Percentiles rank a stretch among this genome's conserved stretches.
phyloP scores from a whole-genome alignment of 1,140 invertebrate species.

The Lordiphosa mommai region DNA sequence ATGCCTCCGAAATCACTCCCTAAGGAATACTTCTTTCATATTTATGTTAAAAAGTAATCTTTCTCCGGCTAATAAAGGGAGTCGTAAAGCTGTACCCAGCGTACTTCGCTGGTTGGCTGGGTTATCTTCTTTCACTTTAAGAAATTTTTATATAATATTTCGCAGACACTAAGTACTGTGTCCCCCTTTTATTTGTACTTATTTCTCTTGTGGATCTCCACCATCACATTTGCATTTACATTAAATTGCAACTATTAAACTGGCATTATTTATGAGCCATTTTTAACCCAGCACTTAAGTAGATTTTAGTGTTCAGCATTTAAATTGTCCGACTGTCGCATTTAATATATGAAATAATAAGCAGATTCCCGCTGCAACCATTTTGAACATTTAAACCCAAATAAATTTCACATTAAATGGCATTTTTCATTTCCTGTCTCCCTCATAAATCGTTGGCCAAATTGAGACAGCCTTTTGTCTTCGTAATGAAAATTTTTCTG shows the following conservation, averaged over 20 bases:
- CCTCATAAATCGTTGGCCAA: constrained; percentile 11
- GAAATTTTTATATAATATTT: no score
- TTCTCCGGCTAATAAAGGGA: no score
- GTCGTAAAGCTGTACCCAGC: no score
- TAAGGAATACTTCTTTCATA: no score
- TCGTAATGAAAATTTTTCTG: constrained; percentile 2
- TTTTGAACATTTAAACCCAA: not conserved
- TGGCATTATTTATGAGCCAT: not conserved
- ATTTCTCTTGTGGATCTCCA: not conserved
- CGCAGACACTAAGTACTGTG: no score
- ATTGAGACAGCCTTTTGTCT: constrained; percentile 11
- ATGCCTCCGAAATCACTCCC: no score
- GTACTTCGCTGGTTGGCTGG: no score
- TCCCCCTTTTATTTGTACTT: no score
- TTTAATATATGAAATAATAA: not conserved
- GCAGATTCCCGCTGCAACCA: no score
- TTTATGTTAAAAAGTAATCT: no score
- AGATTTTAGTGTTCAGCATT: constrained; percentile 1
- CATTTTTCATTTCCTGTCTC: constrained; percentile 28
- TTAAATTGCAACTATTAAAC: not conserved
- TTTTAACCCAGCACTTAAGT: not conserved
- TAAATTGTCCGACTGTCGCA: not conserved
- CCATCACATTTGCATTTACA: not conserved
- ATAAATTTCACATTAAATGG: constrained; percentile 10
- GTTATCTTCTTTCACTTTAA: no score